Base-by-base conservation (phyloP, 2,888 invertebrate species). In the Morpho deidamia region DNA sequence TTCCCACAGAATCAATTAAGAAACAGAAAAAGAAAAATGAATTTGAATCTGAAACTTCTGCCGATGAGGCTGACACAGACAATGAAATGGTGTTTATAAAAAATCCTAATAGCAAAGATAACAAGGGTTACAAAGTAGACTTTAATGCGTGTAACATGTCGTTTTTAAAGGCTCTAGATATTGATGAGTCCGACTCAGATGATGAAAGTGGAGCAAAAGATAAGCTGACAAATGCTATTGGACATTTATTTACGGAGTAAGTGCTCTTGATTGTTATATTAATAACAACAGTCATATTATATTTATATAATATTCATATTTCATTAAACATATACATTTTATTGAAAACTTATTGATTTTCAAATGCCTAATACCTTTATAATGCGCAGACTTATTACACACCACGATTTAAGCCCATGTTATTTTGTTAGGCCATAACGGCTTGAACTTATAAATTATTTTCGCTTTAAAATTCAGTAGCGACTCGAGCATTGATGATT, bases 241-340 rank as follows among this genome's bases (percentile, higher is more conserved):
- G 93, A 11, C 94, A 95, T 82, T 80, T 96, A 55, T 95, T 96
- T 78, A 94, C 94, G 52, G 94, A 92, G 93, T 93, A 81, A 86
- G 86, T 77, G 10, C 33, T 12, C 11, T 33, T n/a, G n/a, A n/a
- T 35, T 7, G 32, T 11, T 23, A 7, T 38, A 10, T 43, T 11
- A 44, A 42, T 1, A 23, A 23, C 5, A 23, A 23, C 23, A 23
- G 2, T 23, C n/a, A n/a, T n/a, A n/a, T n/a, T n/a, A n/a, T n/a
- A n/a, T n/a, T n/a, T n/a, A n/a, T n/a, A n/a, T n/a, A n/a, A n/a
- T n/a, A n/a, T n/a, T n/a, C n/a, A n/a, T n/a, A n/a, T n/a, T n/a
- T n/a, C n/a, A n/a, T n/a, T n/a, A n/a, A n/a, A n/a, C n/a, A n/a
- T n/a, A n/a, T n/a, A n/a, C n/a, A n/a, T n/a, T n/a, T n/a, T n/a